Percentiles rank a stretch among this genome's conserved stretches.
Conservation (phyloP, 2,888 invertebrate species). For the Ornithoptera alexandrae region DNA sequence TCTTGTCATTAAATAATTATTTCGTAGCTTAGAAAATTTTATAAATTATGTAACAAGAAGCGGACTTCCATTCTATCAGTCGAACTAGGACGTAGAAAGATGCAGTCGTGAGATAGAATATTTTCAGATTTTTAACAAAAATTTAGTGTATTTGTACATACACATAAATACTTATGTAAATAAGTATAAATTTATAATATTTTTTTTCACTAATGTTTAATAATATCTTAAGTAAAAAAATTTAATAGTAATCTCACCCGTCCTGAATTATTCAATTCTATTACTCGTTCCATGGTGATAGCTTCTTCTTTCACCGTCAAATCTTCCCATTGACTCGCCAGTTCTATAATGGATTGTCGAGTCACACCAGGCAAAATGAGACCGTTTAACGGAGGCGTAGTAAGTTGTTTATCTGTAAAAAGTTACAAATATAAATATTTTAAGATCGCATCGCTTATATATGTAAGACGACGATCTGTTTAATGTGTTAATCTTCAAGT, state of each 20-base stretch:
- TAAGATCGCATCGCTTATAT: too few species aligned
- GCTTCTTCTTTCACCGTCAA: slow-evolving; percentile 89
- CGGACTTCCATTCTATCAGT: too few species aligned
- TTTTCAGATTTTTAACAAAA: too few species aligned
- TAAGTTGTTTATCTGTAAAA: slow-evolving; percentile 88
- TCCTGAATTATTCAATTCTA: slow-evolving; percentile 86
- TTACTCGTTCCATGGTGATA: slow-evolving; percentile 91
- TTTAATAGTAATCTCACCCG: slow-evolving; percentile 82
- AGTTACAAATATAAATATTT: too few species aligned
- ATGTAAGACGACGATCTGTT: too few species aligned
- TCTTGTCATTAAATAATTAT: background rate
- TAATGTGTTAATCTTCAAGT: too few species aligned
- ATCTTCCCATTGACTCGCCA: slow-evolving; percentile 91
- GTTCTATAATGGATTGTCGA: slow-evolving; percentile 90
- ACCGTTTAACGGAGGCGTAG: slow-evolving; percentile 96
- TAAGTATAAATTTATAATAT: too few species aligned
- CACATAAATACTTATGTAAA: too few species aligned
- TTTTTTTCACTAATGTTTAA: background rate
- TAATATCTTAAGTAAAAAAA: background rate
- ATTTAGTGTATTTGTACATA: too few species aligned
- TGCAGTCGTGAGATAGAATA: too few species aligned
- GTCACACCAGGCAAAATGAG: slow-evolving; percentile 97
- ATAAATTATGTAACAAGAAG: too few species aligned
- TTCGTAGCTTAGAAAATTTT: background rate
- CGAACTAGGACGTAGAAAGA: too few species aligned